phyloP scores from a whole-genome alignment of 1,140 invertebrate species.

The Pseudachorutes palmiensis region DNA sequence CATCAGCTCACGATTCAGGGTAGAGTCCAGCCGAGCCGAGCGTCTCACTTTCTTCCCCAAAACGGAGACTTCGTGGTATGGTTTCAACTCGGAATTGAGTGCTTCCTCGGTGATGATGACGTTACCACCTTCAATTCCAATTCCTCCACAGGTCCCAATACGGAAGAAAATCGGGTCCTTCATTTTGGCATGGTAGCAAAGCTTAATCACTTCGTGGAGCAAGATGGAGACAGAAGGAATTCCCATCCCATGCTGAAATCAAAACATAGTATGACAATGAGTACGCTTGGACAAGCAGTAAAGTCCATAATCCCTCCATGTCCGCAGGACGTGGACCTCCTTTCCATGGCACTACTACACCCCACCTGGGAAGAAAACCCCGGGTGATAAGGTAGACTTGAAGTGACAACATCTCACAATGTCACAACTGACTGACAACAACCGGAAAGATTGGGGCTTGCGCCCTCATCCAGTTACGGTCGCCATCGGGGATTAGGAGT shows the following conservation, averaged over 20 bases:
- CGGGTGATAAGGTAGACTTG: too few species aligned
- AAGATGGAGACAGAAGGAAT: constrained; percentile 84
- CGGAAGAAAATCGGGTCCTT: constrained; percentile 83
- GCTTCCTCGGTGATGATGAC: constrained; percentile 81
- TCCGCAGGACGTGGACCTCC: too few species aligned
- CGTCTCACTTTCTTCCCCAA: constrained; percentile 75
- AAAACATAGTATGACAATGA: too few species aligned
- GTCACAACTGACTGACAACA: too few species aligned
- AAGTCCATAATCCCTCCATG: too few species aligned
- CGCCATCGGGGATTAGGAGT: too few species aligned
- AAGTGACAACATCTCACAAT: too few species aligned
- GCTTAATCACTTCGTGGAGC: constrained; percentile 84
- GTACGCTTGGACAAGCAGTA: too few species aligned
- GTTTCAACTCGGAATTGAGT: constrained; percentile 68
- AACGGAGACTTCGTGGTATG: constrained; percentile 66
- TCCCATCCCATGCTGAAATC: constrained; percentile 81
- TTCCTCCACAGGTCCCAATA: constrained; percentile 86
- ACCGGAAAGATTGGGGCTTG: too few species aligned
- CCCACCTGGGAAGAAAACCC: too few species aligned
- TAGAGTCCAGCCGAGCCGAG: constrained; percentile 70
- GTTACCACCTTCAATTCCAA: constrained; percentile 78
- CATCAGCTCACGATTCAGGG: constrained; percentile 68
- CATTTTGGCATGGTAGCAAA: constrained; percentile 83
- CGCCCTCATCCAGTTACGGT: too few species aligned
- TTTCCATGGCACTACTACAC: too few species aligned